These are phyloP conservation scores for Ctenochaetus hawaiiensis DNA, from an alignment of 2,797 vertebrate species.

Conservation along the genomic window DNA sequence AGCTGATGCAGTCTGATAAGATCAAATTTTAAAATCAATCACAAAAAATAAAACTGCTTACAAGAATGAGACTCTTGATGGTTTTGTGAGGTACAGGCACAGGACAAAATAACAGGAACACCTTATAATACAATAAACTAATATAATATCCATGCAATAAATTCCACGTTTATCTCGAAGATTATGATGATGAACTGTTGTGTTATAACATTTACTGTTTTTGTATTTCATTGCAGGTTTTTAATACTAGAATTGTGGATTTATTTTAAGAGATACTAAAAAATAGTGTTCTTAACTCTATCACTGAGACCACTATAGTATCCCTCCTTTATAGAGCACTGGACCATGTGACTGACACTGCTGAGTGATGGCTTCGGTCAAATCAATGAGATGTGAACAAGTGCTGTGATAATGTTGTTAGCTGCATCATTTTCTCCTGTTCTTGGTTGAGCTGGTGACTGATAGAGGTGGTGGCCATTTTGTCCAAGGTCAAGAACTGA, in stretches of 20 bases:
- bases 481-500: conserved; percentile 74
- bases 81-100: too few relatives aligned
- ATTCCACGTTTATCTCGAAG: background rate
- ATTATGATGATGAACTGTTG: background rate
- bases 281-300: conserved; percentile 9
- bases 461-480: conserved; percentile 66
- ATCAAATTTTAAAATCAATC: background rate
- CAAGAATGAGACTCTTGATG: background rate
- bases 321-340: conserved; percentile 41
- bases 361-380: conserved; percentile 78
- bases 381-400: conserved; percentile 83
- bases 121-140: background rate
- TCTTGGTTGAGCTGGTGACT: conserved; percentile 79
- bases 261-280: background rate
- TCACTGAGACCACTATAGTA: conserved; percentile 10
- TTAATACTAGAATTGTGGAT: background rate
- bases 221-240: background rate
- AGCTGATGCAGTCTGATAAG: background rate
- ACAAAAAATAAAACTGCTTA: background rate
- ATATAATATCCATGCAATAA: background rate
- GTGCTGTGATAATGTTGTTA: conserved; percentile 80
- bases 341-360: conserved; percentile 56
- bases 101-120: background rate
- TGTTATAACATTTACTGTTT: background rate
- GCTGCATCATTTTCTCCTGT: conserved; percentile 75